Percentiles rank a stretch among this genome's conserved stretches.
phyloP scores from a whole-genome alignment of 2,888 invertebrate species.

The Epirrhoe tristata region DNA sequence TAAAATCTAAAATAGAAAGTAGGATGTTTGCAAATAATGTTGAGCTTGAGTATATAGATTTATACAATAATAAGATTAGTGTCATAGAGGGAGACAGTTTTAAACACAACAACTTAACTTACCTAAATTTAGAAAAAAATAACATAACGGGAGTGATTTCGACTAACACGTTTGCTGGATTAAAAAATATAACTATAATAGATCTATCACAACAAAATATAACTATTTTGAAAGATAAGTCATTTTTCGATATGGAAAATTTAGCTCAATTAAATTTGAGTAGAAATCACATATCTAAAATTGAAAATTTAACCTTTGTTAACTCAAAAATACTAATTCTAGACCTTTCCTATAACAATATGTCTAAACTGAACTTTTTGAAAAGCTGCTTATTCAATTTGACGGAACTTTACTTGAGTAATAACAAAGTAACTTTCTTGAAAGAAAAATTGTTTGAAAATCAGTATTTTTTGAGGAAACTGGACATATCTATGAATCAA shows the following conservation, averaged over 20 bases:
- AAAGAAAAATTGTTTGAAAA: slow-evolving; percentile 53
- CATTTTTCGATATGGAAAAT: slow-evolving; percentile 56
- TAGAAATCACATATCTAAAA: slow-evolving; percentile 56
- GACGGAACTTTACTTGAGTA: slow-evolving; percentile 60
- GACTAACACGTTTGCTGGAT: slow-evolving; percentile 61
- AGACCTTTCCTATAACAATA: slow-evolving; percentile 67
- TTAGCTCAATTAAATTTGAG: slow-evolving; percentile 65
- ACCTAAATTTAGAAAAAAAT: slow-evolving; percentile 66
- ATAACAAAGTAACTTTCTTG: slow-evolving; percentile 60
- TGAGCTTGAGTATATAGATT: slow-evolving; percentile 59
- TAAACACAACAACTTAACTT: slow-evolving; percentile 53
- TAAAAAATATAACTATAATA: slow-evolving; percentile 54
- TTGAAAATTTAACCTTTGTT: slow-evolving; percentile 60
- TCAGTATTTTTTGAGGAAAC: slow-evolving; percentile 56
- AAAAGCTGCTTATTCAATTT: slow-evolving; percentile 55
- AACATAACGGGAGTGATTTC: slow-evolving; percentile 59
- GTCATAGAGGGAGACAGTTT: slow-evolving; percentile 63
- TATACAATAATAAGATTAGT: slow-evolving; percentile 62
- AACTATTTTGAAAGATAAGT: slow-evolving; percentile 52
- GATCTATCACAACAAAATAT: slow-evolving; percentile 64
- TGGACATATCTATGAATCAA: slow-evolving; percentile 69
- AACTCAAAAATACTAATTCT: slow-evolving; percentile 53
- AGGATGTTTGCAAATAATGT: slow-evolving; percentile 63
- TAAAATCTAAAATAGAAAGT: slow-evolving; percentile 59
- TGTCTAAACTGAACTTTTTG: slow-evolving; percentile 60